Evolutionary conservation across 2,888 invertebrate species (phyloP), one percentile per base, ranked within the genome.

Genomic region (Cyaniris semiargus): DNA sequence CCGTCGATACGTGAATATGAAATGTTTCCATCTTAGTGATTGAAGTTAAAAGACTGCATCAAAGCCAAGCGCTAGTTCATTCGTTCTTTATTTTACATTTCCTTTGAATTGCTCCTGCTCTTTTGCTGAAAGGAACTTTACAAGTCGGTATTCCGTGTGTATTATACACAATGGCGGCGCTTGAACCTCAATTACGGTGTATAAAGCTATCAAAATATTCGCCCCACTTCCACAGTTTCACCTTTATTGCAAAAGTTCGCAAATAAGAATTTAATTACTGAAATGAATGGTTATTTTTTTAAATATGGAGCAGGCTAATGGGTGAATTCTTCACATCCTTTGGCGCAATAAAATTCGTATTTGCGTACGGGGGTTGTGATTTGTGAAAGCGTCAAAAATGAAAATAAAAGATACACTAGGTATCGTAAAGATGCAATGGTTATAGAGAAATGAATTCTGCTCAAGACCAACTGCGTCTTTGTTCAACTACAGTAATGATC

Each of bases 21-120:
- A 71, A 70, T 70, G 6, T 21, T 71, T 21, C 71, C 71, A 71
- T 38, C 71, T 71, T 38, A 38, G 71, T 21, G 71, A 71, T 71
- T 71, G 34, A 38, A 38, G 38, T 38, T 71, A 38, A 71, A 71
- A 71, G 38, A 38, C 13, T 66, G 27, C 27, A 66, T 27, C 66
- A 74, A 72, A 72, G 48, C 48, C 44, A 72, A 23, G 38, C 71
- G 21, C 38, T 6, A 48, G 44, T 72, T 72, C 48, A 72, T 72
- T 71, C 71, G 71, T 15, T 27, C 48, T 74, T 74, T 74, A 48
- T 74, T 74, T 23, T 74, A 53, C 74, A 23, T 74, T 74, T 74
- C 38, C 74, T 31, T 74, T 74, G 74, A 74, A 44, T 53, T 10
- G 15, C 21, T 34, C 18, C 53, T 74, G 48, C 74, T 74, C 53